phyloP scores from a whole-genome alignment of 2,888 invertebrate genomes.

The Atethmia centrago region DNA sequence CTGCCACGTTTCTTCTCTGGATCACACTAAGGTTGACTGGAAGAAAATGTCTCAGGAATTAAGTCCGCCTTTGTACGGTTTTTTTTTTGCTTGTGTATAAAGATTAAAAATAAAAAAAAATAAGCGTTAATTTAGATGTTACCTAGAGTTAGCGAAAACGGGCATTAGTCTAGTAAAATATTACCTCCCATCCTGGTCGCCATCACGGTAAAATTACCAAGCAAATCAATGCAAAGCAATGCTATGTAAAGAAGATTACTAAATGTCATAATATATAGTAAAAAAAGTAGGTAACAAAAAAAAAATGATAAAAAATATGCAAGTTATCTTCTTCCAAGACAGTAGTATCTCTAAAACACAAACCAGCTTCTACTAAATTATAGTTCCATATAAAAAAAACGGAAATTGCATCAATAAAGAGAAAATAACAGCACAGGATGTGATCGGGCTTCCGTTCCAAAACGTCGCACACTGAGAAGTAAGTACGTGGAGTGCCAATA shows the following conservation, averaged over 20 bases:
- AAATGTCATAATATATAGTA: too few species aligned
- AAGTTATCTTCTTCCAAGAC: not conserved
- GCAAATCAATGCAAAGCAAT: not conserved
- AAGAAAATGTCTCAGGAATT: too few species aligned
- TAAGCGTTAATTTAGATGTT: too few species aligned
- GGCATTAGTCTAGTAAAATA: not conserved
- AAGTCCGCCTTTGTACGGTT: too few species aligned
- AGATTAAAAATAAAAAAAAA: too few species aligned
- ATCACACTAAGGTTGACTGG: too few species aligned
- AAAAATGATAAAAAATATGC: not conserved
- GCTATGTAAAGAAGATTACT: too few species aligned
- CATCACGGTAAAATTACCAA: too few species aligned
- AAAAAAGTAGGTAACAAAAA: too few species aligned
- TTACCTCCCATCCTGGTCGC: not conserved
- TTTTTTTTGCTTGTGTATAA: too few species aligned
- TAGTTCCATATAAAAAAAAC: constrained; percentile 54
- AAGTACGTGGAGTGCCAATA: constrained; percentile 16
- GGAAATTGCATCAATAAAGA: constrained; percentile 64
- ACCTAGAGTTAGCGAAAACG: too few species aligned
- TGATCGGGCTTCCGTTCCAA: constrained; percentile 59
- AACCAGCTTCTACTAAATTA: constrained; percentile 27
- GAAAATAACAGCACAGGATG: constrained; percentile 61
- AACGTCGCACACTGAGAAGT: constrained; percentile 32
- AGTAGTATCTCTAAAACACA: not conserved
- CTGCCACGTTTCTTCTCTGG: too few species aligned